Percentiles rank a stretch among this genome's conserved stretches.
Conservation (phyloP, 1,140 invertebrate genomes). For the Eupristina koningsbergeri region DNA sequence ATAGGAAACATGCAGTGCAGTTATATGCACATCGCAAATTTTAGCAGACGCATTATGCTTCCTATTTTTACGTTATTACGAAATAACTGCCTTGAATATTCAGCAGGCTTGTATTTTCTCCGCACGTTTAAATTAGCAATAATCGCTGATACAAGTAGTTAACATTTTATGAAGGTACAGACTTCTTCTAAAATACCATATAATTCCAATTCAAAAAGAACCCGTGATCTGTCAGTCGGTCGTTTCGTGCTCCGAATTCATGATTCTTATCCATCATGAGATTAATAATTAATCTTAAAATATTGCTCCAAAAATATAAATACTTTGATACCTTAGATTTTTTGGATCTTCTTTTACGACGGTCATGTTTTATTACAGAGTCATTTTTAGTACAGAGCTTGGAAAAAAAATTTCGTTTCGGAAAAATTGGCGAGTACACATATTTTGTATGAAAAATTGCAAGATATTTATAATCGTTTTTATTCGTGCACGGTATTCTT, state of each 20-base stretch:
- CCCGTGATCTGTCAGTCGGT: neutral
- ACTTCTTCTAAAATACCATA: neutral
- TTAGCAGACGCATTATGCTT: neutral
- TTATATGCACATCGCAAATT: neutral
- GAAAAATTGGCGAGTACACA: neutral
- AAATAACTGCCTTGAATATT: neutral
- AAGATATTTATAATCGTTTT: neutral
- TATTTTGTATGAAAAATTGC: neutral
- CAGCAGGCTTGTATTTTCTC: neutral
- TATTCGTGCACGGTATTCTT: neutral
- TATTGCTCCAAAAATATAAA: neutral
- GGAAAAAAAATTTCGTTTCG: too few relatives aligned
- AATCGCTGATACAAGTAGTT: neutral
- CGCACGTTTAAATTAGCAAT: neutral
- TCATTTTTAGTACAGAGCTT: neutral
- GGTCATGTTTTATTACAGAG: too few relatives aligned
- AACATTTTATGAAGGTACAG: neutral
- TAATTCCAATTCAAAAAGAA: neutral
- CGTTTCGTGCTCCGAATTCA: neutral
- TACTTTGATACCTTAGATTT: neutral
- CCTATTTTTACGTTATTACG: conserved; percentile 13
- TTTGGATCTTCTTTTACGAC: too few relatives aligned
- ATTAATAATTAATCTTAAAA: neutral
- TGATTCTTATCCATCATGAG: neutral
- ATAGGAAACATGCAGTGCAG: neutral